Base-by-base conservation (phyloP, 2,113 vertebrate species). In the Noctilio leporinus region DNA sequence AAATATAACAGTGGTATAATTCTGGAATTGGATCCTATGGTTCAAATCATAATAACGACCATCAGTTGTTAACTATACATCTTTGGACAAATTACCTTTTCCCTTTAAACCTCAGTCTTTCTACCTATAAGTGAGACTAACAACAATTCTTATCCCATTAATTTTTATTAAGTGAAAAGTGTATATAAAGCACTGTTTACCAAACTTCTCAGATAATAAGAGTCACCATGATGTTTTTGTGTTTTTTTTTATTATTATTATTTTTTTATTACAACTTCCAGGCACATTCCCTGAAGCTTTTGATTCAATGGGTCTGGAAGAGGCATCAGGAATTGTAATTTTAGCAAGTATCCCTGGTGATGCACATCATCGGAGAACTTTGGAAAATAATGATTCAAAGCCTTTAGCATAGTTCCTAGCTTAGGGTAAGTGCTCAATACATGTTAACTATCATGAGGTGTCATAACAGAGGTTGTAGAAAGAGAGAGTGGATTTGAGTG, bases 291-390 rank as follows among this genome's bases (percentile, higher is more conserved):
- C 45, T 92, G 20, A 81, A 81, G 76, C 89, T 78, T 40, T 67
- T 67, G 24, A 96, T 49, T 95, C 47, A 51, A 33, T 49, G 9
- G 15, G 3, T 93, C 80, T 96, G 70, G 75, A 67, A 94, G 15
- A 28, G 86, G 22, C 10, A 53, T 11, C 51, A 96, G 59, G n/a
- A 86, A 70, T 40, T 89, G 8, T 91, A 89, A n/a, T 80, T 93
- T 94, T 80, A 93, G 69, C 69, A 95, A 94, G 19, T 6, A 67
- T 75, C 64, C 15, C 49, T 93, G 65, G 47, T 94, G 57, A 92
- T 84, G 80, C 1, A 0, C 7, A 75, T 83, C 65, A 67, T 51
- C 57, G 76, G 55, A 49, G 70, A 80, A 82, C 33, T 86, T 49
- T 87, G 51, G 35, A 86, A 93, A 96, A 86, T 22, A 53, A 45